Evolutionary conservation across 2,888 invertebrate species (phyloP).

Genomic region (Ypsolopha sequella): DNA sequence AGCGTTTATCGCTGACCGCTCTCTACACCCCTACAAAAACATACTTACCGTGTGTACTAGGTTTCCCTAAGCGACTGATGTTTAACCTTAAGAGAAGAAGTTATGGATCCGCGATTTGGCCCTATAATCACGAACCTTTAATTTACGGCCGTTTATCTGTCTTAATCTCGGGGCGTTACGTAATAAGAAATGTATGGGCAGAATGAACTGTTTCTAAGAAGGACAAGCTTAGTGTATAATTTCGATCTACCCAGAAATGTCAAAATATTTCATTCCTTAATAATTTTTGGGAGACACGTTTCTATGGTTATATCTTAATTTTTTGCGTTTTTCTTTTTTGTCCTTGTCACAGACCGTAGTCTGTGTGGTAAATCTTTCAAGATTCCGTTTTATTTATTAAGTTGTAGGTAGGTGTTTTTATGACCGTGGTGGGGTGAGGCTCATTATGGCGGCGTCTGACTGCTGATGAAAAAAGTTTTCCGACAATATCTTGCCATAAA

Average conservation of each 20-base stretch:
- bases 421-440: slow-evolving; percentile 51
- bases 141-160: too few relatives aligned
- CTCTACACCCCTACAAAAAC: too few relatives aligned
- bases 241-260: slow-evolving; percentile 50
- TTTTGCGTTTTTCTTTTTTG: slow-evolving; percentile 45
- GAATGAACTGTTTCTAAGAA: slow-evolving; percentile 13
- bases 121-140: too few relatives aligned
- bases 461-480: slow-evolving; percentile 67
- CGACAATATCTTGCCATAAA: slow-evolving; percentile 10
- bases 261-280: slow-evolving; percentile 57
- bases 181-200: too few relatives aligned
- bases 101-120: too few relatives aligned
- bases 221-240: slow-evolving; percentile 12
- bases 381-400: slow-evolving; percentile 68
- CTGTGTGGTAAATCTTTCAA: slow-evolving; percentile 55
- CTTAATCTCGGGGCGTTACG: too few relatives aligned
- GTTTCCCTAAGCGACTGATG: too few relatives aligned
- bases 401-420: slow-evolving; percentile 68
- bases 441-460: slow-evolving; percentile 48
- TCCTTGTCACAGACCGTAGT: too few relatives aligned
- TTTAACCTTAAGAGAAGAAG: too few relatives aligned
- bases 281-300: background rate
- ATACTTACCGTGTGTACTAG: too few relatives aligned
- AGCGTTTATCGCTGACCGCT: too few relatives aligned
- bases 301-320: slow-evolving; percentile 43